Percentiles rank a stretch among this genome's conserved stretches.
Conservation (phyloP, 2,113 vertebrate species). For the Ochotona princeps region DNA sequence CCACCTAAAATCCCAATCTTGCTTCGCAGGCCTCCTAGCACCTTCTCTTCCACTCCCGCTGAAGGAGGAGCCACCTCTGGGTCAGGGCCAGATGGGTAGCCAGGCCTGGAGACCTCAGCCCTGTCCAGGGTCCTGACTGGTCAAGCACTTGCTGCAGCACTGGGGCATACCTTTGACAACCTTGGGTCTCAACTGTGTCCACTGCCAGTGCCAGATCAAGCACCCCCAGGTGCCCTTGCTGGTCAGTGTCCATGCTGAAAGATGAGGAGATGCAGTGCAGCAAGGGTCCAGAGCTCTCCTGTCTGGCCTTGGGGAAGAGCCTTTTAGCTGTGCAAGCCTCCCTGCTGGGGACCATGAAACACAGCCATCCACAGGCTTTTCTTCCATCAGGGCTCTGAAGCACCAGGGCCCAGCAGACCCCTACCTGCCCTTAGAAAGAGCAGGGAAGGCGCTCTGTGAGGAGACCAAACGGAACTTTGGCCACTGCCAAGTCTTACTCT, state of each 20-base stretch:
- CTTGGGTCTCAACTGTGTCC: neutral
- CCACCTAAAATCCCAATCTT: neutral
- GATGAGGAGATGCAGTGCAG: neutral
- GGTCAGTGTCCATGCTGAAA: neutral
- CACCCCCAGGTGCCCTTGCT: neutral
- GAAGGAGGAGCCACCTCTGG: neutral
- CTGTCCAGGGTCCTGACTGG: constrained; percentile 82
- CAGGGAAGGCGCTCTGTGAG: fast-evolving
- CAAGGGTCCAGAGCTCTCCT: too few relatives aligned
- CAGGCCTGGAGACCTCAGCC: constrained; percentile 19
- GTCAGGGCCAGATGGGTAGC: constrained; percentile 22
- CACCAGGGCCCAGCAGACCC: neutral
- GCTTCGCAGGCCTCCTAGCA: neutral
- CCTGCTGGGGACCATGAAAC: neutral
- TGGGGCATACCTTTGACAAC: neutral
- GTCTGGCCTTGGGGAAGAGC: too few relatives aligned
- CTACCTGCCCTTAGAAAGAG: neutral
- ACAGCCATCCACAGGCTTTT: too few relatives aligned
- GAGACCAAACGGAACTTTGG: constrained; percentile 33
- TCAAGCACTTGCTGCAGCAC: neutral
- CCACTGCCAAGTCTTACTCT: neutral
- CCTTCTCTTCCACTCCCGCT: neutral
- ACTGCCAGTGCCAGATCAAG: neutral
- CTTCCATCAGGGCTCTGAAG: too few relatives aligned
- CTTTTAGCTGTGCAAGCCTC: neutral